Evolutionary conservation across 2,797 vertebrate genomes (phyloP), one percentile per base, ranked within the genome.

Genomic region (Dromococcyx pavoninus): DNA sequence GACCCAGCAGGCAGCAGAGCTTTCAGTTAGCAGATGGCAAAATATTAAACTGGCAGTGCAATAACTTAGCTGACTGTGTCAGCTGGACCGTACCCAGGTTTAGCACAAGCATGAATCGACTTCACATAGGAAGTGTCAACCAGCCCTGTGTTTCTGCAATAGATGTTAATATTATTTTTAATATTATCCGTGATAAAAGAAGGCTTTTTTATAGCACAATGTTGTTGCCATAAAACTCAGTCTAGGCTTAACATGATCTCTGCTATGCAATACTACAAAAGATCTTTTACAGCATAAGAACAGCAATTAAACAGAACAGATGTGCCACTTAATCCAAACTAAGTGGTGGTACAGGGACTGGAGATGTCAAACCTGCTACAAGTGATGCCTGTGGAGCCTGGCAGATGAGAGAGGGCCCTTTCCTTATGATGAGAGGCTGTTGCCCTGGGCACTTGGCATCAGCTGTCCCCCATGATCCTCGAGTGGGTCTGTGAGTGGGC

Each of bases 21-120:
- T 96, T 97, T 98, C 94, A 89, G 96, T 97, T 97, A 98, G 97
- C 98, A 98, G 98, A 98, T 98, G 97, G 98, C 96, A 65, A 96
- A 97, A 97, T 97, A 97, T 98, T 97, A 97, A 98, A 96, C 95
- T 97, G 97, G 97, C 97, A 97, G 94, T 82, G 93, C 94, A 93
- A 85, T 97, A 96, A 96, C 94, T 97, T 90, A 93, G 91, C 96
- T 70, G 96, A 71, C 67, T 64, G 92, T 96, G 96, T 97, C 96
- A 97, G 96, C 96, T 97, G 95, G 97, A 97, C 94, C 46, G 6
- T 94, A 86, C 95, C 95, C 96, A 96, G 93, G 70, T 92, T 93
- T 73, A 70, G 90, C 91, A 91, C 89, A 32, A 62, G 87, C 79
- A 94, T 95, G 96, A 95, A 97, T 97, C 97, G 95, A 2, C 79